Evolutionary conservation across 2,888 invertebrate species (phyloP), one percentile per base, ranked within the genome.

Genomic region (Electrophaes corylata): DNA sequence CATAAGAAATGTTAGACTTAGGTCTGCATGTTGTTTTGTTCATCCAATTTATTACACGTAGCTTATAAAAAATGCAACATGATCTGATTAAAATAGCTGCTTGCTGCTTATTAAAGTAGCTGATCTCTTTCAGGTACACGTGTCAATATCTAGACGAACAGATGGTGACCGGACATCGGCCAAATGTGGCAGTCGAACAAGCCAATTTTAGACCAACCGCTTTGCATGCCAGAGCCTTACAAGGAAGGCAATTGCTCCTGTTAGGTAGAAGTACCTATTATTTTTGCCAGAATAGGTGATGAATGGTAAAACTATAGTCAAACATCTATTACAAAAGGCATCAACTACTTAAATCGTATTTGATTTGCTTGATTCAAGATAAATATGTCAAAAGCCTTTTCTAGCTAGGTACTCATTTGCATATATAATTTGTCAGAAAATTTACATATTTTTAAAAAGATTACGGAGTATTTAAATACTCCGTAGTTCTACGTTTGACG

Each of bases 101-200:
- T n/a, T n/a, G n/a, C n/a, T n/a, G n/a, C n/a, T n/a, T n/a, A 8
- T 6, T 26, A 37, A 37, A 37, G 37, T 2, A 37, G 16, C 26
- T 45, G 40, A 19, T 41, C 31, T 41, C 26, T 8, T 40, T 39
- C 40, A 51, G 26, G 18, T 46, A 10, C 64, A 60, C 54, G 54
- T 59, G 59, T 45, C 62, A 49, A 62, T 59, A 56, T 64, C 65
- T 71, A 66, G 69, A 60, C 46, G 49, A 46, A 59, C 66, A 66
- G 66, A 66, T 64, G 66, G 66, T 16, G 50, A 48, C 47, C 53
- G 41, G 57, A 57, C 53, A 45, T 37, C 35, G 43, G 40, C 61
- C 63, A 62, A 65, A 63, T 60, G 54, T 50, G 59, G 58, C 26
- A 45, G 39, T 14, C 43, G 19, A 58, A 49, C 65, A 62, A 40